Conservation (phyloP, 2,888 invertebrate genomes). For the Meteorus colon region DNA sequence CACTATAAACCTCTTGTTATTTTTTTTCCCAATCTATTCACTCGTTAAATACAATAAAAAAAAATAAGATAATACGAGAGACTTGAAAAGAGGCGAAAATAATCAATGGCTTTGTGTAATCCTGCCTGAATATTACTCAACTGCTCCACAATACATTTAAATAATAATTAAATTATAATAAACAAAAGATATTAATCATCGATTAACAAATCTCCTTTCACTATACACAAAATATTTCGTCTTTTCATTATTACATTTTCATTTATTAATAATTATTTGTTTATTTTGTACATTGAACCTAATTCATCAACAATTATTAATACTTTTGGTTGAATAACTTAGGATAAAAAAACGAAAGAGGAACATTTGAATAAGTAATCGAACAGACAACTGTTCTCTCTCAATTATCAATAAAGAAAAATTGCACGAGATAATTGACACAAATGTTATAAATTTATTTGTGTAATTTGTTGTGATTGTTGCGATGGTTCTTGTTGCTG, state of each 20-base stretch:
- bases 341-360: neutral
- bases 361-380: no score
- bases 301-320: neutral
- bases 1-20: neutral
- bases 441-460: neutral
- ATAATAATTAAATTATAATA: neutral
- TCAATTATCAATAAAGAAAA: neutral
- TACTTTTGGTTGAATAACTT: slow-evolving; percentile 8
- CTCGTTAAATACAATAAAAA: no score
- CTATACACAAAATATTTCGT: no score
- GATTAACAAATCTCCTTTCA: no score
- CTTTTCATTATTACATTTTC: neutral
- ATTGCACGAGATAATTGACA: neutral
- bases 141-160: neutral
- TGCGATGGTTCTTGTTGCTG: neutral
- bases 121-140: neutral
- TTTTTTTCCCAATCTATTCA: no score
- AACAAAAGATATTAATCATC: no score
- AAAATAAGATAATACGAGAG: no score
- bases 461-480: neutral
- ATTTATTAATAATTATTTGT: slow-evolving; percentile 15
- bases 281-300: slow-evolving; percentile 22
- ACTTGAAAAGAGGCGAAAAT: neutral
- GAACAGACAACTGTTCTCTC: neutral
- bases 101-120: neutral